Conservation (phyloP, 2,888 invertebrate genomes). For the Pollenia amentaria region DNA sequence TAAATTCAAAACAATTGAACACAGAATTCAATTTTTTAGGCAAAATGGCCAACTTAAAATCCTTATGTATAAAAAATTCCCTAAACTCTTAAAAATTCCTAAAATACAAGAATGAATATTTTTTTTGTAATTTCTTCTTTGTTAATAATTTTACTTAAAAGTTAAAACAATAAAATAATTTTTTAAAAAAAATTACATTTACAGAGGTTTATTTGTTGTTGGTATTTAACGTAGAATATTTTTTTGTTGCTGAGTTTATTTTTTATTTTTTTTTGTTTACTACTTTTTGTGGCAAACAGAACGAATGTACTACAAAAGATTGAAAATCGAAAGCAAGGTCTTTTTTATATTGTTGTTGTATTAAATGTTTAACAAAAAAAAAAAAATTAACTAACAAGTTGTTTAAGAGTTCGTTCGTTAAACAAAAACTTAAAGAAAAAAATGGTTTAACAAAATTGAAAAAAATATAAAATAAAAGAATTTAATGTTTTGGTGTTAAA, state of each 20-base stretch:
- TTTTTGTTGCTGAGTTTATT: slow-evolving; percentile 3
- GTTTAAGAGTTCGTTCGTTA: slow-evolving; percentile 58
- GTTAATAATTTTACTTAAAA: slow-evolving; percentile 45
- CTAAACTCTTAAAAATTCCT: too few relatives aligned
- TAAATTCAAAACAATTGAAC: too few relatives aligned
- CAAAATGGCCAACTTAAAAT: too few relatives aligned
- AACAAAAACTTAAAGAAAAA: slow-evolving; percentile 27
- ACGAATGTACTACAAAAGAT: slow-evolving; percentile 64
- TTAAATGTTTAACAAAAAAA: background rate
- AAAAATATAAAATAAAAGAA: slow-evolving; percentile 30
- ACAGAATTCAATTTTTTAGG: too few relatives aligned
- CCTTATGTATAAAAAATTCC: too few relatives aligned
- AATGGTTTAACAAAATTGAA: slow-evolving; percentile 6
- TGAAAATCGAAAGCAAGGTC: slow-evolving; percentile 74
- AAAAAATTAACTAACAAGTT: slow-evolving; percentile 62
- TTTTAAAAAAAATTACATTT: slow-evolving; percentile 2
- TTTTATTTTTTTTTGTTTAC: slow-evolving; percentile 10
- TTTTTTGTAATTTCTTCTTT: slow-evolving; percentile 10
- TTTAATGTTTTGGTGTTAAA: slow-evolving; percentile 5
- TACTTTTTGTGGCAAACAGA: slow-evolving; percentile 65
- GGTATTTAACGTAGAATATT: slow-evolving; percentile 28
- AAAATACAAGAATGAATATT: background rate
- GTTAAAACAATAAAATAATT: slow-evolving; percentile 47
- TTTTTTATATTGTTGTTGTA: slow-evolving; percentile 59
- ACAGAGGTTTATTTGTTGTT: slow-evolving; percentile 25